phyloP scores from a whole-genome alignment of 2,113 vertebrate species.

The Microcebus lehilahytsara region DNA sequence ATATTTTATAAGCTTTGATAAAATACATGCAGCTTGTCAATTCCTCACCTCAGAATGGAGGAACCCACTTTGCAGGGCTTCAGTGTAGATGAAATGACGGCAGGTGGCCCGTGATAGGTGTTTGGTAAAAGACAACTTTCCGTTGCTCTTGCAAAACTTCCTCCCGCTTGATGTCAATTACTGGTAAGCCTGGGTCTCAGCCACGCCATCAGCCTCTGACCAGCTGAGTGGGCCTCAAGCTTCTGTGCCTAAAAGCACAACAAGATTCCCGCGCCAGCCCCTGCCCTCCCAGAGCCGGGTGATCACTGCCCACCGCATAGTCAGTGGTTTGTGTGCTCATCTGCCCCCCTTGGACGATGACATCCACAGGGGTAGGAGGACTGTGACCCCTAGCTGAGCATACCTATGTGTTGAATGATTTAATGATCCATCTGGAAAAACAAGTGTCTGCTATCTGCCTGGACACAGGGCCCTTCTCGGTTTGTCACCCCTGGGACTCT shows the following conservation, averaged over 20 bases:
- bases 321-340: too few relatives aligned
- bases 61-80: not conserved
- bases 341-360: not conserved
- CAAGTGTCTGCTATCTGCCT: not conserved
- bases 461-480: not conserved
- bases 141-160: not conserved
- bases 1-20: not conserved
- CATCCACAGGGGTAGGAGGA: not conserved
- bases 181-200: not conserved
- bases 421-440: not conserved
- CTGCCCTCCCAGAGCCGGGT: not conserved
- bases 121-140: not conserved
- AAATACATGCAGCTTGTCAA: not conserved
- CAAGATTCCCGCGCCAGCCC: not conserved
- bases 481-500: not conserved
- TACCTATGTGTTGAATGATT: not conserved
- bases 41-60: not conserved
- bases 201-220: not conserved
- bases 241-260: not conserved
- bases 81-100: not conserved
- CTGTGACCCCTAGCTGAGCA: not conserved
- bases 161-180: not conserved
- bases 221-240: not conserved
- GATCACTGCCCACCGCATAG: not conserved
- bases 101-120: not conserved